Base-by-base conservation (phyloP, 2,888 invertebrate species). In the Andrena minutula region DNA sequence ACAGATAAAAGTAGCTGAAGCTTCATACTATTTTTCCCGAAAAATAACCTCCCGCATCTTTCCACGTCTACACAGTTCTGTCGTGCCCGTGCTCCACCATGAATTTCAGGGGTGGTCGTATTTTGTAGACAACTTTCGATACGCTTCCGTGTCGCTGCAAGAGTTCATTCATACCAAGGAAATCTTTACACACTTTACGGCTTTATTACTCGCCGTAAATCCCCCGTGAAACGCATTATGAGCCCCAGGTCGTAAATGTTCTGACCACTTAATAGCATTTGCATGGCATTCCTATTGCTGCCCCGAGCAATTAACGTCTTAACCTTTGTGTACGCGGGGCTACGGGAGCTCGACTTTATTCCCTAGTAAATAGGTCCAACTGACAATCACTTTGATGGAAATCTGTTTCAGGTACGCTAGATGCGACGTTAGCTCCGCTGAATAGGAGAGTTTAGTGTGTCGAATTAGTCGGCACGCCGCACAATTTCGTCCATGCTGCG, bases 401-500 rank as follows among this genome's bases (percentile, higher is more conserved):
- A 58, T 58, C 28, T 47, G 12, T 26, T 32, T 23, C 8, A 41
- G 20, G 32, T 26, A 23, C 10, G 60, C 8, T 47, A 30, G 47
- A 16, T n/a, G 7, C 7, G 16, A 30, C 20, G 7, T 41, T 41
- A 41, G 5, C 41, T 41, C 41, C 41, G 7, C 2, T 2, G 47
- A 8, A 8, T 20, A 61, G 30, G 30, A 65, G 56, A 16, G 0
- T 26, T 5, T 64, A 30, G 64, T n/a, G 65, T 12, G 32, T 16
- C 51, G 73, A 41, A 73, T 61, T 47, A 72, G 23, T 41, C 56
- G 64, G 16, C 12, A 32, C 28, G 70, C 26, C 28, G 28, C 10
- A 20, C 28, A 68, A 78, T 71, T 72, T 47, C 71, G 16, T 41
- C 41, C 41, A 61, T 28, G n/a, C 16, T 53, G 61, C 70, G 66